Conservation (phyloP, 1,140 invertebrate genomes). For the Planococcus citri region DNA sequence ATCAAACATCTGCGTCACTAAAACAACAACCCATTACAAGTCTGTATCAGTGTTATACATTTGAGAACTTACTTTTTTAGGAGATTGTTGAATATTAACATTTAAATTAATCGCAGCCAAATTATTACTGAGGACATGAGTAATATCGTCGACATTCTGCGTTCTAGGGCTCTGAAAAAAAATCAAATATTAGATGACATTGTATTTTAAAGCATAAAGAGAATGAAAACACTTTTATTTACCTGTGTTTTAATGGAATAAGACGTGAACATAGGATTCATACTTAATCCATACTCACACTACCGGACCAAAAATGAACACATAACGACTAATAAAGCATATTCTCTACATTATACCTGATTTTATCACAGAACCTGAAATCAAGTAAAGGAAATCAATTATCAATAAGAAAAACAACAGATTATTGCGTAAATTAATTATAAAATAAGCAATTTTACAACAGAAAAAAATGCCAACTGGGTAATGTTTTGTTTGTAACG, state of each 20-base stretch:
- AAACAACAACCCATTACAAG: no score
- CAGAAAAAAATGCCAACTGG: no score
- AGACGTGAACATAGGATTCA: not conserved
- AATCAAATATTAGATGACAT: not conserved
- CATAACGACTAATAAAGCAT: not conserved
- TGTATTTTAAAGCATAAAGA: not conserved
- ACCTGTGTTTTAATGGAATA: slow-evolving; percentile 1
- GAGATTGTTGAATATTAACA: slow-evolving; percentile 2
- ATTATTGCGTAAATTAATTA: no score
- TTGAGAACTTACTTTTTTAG: slow-evolving; percentile 13
- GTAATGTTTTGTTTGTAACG: no score
- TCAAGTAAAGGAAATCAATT: not conserved
- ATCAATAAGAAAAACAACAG: no score
- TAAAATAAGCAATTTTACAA: no score
- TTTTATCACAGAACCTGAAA: not conserved
- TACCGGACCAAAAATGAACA: not conserved
- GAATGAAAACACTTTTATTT: not conserved
- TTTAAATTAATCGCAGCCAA: slow-evolving; percentile 9
- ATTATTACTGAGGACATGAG: not conserved
- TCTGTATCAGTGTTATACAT: no score
- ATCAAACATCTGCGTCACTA: no score
- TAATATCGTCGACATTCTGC: not conserved
- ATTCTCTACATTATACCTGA: not conserved
- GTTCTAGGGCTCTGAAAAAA: not conserved
- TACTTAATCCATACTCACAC: not conserved